Percentiles rank a stretch among this genome's conserved stretches.
Evolutionary conservation across 1,140 invertebrate genomes (phyloP).

Genomic region (Lanistes nyassanus): DNA sequence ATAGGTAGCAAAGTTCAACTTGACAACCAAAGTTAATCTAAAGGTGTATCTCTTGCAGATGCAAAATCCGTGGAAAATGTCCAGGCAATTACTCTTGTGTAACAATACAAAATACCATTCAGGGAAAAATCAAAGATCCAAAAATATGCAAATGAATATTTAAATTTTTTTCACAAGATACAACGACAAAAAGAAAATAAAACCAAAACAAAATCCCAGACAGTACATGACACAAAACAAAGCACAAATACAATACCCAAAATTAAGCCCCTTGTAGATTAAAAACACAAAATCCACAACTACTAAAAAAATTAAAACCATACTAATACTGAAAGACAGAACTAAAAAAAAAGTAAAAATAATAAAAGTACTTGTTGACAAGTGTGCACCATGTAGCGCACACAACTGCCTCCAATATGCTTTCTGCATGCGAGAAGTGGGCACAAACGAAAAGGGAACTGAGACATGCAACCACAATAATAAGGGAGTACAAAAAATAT

Average conservation of each 20-base stretch:
- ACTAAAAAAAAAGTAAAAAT: slow-evolving; percentile 6
- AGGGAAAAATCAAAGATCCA: not conserved
- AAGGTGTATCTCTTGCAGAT: not conserved
- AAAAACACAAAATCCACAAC: not conserved
- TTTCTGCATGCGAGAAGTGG: not conserved
- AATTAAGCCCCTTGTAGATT: not conserved
- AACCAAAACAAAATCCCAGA: not conserved
- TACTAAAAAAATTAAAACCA: too few relatives aligned
- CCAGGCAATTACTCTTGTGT: not conserved
- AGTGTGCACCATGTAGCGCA: not conserved
- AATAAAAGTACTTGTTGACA: not conserved
- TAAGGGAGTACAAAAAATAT: not conserved
- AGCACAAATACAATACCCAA: not conserved
- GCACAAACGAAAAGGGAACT: not conserved
- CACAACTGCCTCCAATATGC: not conserved
- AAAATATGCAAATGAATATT: not conserved
- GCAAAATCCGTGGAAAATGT: not conserved
- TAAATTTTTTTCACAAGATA: not conserved
- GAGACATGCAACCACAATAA: not conserved
- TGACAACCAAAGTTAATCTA: not conserved
- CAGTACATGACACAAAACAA: not conserved
- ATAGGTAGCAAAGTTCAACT: not conserved
- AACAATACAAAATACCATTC: not conserved
- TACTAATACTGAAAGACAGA: slow-evolving; percentile 1
- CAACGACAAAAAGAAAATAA: not conserved